A percentile compares a stretch with the other conserved stretches of the same genome.
Conservation (phyloP, 2,888 invertebrate genomes). For the Brassicogethes aeneus region DNA sequence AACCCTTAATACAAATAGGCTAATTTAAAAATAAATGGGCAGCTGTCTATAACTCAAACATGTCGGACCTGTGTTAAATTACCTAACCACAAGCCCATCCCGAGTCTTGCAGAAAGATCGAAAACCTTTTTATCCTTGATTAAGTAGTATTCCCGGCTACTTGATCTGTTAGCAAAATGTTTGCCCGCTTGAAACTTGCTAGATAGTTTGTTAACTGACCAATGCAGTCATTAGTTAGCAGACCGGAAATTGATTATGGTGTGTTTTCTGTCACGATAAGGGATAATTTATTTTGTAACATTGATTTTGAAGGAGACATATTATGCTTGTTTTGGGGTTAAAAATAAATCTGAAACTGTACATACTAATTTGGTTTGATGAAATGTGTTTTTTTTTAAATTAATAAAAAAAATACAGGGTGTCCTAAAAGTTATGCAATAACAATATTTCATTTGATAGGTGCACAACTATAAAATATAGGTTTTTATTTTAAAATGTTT, state of each 20-base stretch:
- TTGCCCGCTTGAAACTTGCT: conserved; percentile 14
- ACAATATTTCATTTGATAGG: too few species aligned
- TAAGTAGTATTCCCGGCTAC: conserved; percentile 16
- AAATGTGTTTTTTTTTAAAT: too few species aligned
- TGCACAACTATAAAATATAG: too few species aligned
- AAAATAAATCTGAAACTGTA: too few species aligned
- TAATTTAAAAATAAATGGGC: background rate
- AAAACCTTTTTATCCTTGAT: conserved; percentile 20
- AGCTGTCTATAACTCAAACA: background rate
- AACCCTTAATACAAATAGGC: background rate
- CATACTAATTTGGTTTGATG: too few species aligned
- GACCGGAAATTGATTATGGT: background rate
- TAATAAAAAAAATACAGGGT: too few species aligned
- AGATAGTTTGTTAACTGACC: conserved; percentile 17
- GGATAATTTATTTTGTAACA: too few species aligned
- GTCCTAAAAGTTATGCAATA: too few species aligned
- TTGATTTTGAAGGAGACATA: too few species aligned
- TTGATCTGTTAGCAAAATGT: conserved; percentile 18
- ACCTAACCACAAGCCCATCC: conserved; percentile 14
- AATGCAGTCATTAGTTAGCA: conserved; percentile 14
- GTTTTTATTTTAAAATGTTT: too few species aligned
- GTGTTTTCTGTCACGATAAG: background rate
- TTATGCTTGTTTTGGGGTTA: too few species aligned
- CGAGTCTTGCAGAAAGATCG: conserved; percentile 15
- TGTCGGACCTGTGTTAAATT: background rate